These are phyloP conservation scores for Amphimedon queenslandica DNA, from an alignment of 37 sponge, comb jelly and placozoan species.

Conservation along the genomic window DNA sequence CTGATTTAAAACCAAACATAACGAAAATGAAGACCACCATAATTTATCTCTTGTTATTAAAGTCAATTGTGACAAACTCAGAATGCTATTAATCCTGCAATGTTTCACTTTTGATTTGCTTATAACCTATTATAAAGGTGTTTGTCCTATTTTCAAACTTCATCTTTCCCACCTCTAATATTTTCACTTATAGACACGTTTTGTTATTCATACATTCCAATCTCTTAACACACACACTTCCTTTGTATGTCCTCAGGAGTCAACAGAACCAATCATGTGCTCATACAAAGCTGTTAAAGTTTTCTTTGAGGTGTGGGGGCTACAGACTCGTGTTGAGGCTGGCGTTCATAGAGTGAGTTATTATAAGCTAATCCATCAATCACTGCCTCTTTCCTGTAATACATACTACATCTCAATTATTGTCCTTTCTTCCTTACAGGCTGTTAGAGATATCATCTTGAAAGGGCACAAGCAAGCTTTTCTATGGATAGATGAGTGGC, in stretches of 20 bases:
- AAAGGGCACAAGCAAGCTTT: constrained; percentile 76
- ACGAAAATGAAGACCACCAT: too few relatives aligned
- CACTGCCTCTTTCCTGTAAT: too few relatives aligned
- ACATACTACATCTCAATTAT: too few relatives aligned
- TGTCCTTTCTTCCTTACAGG: too few relatives aligned
- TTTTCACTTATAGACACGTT: not conserved
- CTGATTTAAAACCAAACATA: too few relatives aligned
- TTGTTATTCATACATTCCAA: not conserved
- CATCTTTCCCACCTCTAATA: not conserved
- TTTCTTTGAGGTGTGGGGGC: constrained; percentile 71
- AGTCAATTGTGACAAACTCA: too few relatives aligned
- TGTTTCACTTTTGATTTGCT: too few relatives aligned
- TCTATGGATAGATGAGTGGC: constrained; percentile 80
- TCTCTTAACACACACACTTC: not conserved
- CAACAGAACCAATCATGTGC: constrained; percentile 66
- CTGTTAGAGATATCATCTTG: constrained; percentile 58
- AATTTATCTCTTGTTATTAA: too few relatives aligned
- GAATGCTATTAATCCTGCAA: too few relatives aligned
- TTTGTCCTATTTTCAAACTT: too few relatives aligned
- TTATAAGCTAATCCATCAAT: too few relatives aligned
- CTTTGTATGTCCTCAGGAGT: constrained; percentile 22
- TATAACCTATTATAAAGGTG: too few relatives aligned
- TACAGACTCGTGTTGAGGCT: constrained; percentile 64
- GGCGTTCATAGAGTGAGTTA: constrained; percentile 58
- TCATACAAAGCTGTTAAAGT: constrained; percentile 77